Base-by-base conservation (phyloP, 2,797 vertebrate genomes). In the Notolabrus celidotus region DNA sequence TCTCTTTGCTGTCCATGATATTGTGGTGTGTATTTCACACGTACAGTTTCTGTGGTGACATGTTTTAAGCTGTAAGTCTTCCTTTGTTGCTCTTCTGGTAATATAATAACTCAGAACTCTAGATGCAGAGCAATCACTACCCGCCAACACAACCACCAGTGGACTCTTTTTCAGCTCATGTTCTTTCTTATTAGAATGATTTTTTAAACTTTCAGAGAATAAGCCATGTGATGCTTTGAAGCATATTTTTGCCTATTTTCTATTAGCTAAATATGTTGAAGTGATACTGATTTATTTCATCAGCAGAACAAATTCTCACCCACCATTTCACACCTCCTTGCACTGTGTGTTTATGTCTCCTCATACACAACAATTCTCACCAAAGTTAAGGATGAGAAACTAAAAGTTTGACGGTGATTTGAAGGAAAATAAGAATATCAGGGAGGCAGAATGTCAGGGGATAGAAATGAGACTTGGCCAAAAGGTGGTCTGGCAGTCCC, bases 211-310 rank as follows among this genome's bases (percentile, higher is more conserved):
- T 92, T 92, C 79, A 83, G 84, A 93, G 82, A 89, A 95, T 87
- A 95, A 95, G 94, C 94, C 93, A 95, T 94, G 91, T 77, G 89
- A 94, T 90, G 90, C 91, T 93, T 94, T 84, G 74, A 82, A 87
- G 92, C 91, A 91, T 93, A 86, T 67, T 74, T 94, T 88, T 92
- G 90, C 89, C 91, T 94, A 91, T 84, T 92, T 94, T 92, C 81
- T 86, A 86, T 90, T 92, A 72, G 86, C 78, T 82, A 71, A 82
- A 91, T 86, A 84, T 25, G 78, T 87, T 77, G 65, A 85, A 67
- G 74, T 77, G 72, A 78, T 77, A 57, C 65, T 43, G 71, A 77
- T 66, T 92, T 77, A 82, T 86, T 82, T 89, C 80, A 85, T 87
- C 71, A 79, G 71, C 86, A 67, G 77, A 86, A 89, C 87, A 88